Evolutionary conservation across 2,797 vertebrate species (phyloP).

Genomic region (Phataginus tetradactyla): DNA sequence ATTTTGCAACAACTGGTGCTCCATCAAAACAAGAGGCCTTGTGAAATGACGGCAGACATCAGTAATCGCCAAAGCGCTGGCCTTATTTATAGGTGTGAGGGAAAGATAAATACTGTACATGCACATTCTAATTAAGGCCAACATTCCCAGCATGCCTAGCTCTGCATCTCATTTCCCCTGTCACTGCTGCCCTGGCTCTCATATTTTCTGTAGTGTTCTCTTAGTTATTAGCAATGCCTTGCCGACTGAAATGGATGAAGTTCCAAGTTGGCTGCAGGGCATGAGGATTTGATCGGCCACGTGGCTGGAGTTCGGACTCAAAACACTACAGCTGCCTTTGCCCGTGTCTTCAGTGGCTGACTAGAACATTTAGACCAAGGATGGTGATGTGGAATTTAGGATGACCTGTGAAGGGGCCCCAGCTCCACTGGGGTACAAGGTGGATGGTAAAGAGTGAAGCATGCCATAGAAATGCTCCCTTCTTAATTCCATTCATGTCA

Average conservation of each 20-base stretch:
- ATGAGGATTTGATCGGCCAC: not conserved
- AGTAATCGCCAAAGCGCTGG: constrained; percentile 79
- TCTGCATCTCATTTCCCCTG: constrained; percentile 72
- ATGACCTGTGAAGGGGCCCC: not conserved
- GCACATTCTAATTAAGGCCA: constrained; percentile 82
- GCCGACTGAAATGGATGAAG: constrained; percentile 57
- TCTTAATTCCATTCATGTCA: not conserved
- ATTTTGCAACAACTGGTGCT: constrained; percentile 76
- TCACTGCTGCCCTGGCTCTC: constrained; percentile 41
- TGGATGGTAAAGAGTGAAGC: not conserved
- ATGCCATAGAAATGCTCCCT: not conserved
- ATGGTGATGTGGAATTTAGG: not conserved
- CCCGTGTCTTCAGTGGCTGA: not conserved
- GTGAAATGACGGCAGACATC: constrained; percentile 81
- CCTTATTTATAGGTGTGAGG: constrained; percentile 82
- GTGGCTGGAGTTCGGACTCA: not conserved
- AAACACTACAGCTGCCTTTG: not conserved
- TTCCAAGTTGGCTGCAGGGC: not conserved
- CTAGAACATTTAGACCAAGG: not conserved
- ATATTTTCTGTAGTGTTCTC: constrained; percentile 38
- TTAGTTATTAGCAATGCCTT: constrained; percentile 48
- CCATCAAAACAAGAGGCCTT: constrained; percentile 81
- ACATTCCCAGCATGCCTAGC: constrained; percentile 72
- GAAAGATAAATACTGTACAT: constrained; percentile 79
- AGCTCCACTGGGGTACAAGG: no score